Evolutionary conservation across 2,888 invertebrate genomes (phyloP), one percentile per base, ranked within the genome.

Genomic region (Eurytoma californica): DNA sequence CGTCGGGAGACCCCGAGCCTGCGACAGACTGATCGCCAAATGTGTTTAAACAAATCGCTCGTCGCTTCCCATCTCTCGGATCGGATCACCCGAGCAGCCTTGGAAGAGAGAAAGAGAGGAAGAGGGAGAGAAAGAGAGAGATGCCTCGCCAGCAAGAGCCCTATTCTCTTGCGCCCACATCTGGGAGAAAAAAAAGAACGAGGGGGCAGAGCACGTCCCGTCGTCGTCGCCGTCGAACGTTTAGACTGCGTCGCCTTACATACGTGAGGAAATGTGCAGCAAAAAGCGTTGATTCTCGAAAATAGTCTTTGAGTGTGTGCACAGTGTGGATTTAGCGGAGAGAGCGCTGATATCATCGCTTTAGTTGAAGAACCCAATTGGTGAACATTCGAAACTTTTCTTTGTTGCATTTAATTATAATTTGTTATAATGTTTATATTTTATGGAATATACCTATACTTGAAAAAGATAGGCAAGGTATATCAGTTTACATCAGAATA

Each of bases 31-130:
- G 9, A 39, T 39, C 9, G 39, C 9, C 53, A 0, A 14, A n/a
- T 16, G 14, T n/a, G n/a, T n/a, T 53, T n/a, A 3, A 16, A 53
- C 53, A 53, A 53, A 53, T n/a, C n/a, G 13, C 16, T n/a, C 53
- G 53, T n/a, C 16, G 14, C 14, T 18, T 69, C 47, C 20, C 68
- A 65, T 69, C 47, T 30, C 60, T 53, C 60, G 60, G 39, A 66
- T 72, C 58, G 60, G 66, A 67, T 72, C 67, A 67, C 16, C 30
- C 24, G 39, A 20, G 24, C 20, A 70, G n/a, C 39, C 39, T 39
- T 39, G 7, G 39, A 9, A 39, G 39, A 1, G 9, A 9, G 39
- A 39, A 9, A 39, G 39, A 4, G 7, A 7, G 39, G n/a, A n/a
- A n/a, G n/a, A n/a, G n/a, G n/a, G n/a, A n/a, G n/a, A n/a, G n/a